Evolutionary conservation across 53 echinoderm and acorn worm species (phyloP).

Genomic region (Holothuria scabra): DNA sequence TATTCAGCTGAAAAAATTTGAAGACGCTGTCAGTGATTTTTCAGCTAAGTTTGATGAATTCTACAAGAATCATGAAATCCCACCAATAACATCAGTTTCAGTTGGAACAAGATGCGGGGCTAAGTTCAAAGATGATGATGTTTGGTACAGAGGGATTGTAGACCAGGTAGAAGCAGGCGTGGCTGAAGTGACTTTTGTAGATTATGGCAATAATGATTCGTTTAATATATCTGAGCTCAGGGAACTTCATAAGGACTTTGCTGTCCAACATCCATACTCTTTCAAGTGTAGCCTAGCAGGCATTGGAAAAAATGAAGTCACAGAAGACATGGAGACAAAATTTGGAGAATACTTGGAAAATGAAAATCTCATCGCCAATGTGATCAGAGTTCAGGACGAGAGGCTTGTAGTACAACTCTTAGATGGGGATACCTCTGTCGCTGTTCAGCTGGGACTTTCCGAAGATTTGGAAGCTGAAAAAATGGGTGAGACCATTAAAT

Average conservation of each 20-base stretch:
- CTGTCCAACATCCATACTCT: slow-evolving; percentile 28
- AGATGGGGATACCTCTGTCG: slow-evolving; percentile 25
- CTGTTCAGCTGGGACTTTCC: slow-evolving; percentile 12
- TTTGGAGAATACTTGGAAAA: slow-evolving; percentile 45
- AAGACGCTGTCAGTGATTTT: slow-evolving; percentile 51
- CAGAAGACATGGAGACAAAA: not conserved
- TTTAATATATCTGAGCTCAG: slow-evolving; percentile 54
- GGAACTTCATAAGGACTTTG: slow-evolving; percentile 37
- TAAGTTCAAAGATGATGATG: slow-evolving; percentile 78
- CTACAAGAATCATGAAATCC: slow-evolving; percentile 39
- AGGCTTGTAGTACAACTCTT: slow-evolving; percentile 35
- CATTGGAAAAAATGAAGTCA: not conserved
- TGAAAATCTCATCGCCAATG: slow-evolving; percentile 8
- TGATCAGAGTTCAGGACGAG: not conserved
- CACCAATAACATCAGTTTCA: slow-evolving; percentile 7
- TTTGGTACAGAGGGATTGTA: slow-evolving; percentile 85
- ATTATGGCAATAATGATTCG: slow-evolving; percentile 90
- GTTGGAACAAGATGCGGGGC: slow-evolving; percentile 71
- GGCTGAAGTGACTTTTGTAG: slow-evolving; percentile 72
- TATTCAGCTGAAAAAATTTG: slow-evolving; percentile 34
- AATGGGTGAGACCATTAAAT: not conserved
- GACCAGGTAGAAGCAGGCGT: slow-evolving; percentile 44
- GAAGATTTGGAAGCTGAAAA: slow-evolving; percentile 19
- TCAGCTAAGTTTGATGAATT: slow-evolving; percentile 59
- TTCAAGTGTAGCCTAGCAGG: slow-evolving; percentile 41